phyloP scores from a whole-genome alignment of 2,888 invertebrate genomes.

The Cylloceria caligata region DNA sequence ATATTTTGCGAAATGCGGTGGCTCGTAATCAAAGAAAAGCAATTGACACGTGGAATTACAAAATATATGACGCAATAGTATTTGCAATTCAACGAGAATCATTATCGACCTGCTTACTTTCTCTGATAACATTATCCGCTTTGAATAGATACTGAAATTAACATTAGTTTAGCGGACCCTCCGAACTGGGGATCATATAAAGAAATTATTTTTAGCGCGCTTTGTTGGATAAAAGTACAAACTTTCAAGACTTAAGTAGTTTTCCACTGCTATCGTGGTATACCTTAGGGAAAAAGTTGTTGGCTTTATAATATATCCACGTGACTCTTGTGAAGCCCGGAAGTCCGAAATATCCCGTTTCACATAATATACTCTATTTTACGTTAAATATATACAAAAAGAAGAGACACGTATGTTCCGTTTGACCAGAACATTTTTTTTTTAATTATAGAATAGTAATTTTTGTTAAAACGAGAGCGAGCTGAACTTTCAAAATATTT shows the following conservation, averaged over 20 bases:
- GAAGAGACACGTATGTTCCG: too few species aligned
- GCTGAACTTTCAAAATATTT: too few species aligned
- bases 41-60: slow-evolving; percentile 5
- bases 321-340: not conserved
- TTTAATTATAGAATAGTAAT: too few species aligned
- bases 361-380: not conserved
- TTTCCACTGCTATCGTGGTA: not conserved
- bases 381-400: too few species aligned
- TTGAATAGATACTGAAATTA: slow-evolving; percentile 41
- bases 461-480: too few species aligned
- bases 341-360: not conserved
- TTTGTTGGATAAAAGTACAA: not conserved
- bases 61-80: slow-evolving; percentile 22
- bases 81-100: slow-evolving; percentile 29
- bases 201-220: not conserved
- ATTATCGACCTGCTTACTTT: slow-evolving; percentile 23
- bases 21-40: not conserved
- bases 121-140: slow-evolving; percentile 41
- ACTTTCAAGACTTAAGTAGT: not conserved
- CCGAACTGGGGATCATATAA: not conserved
- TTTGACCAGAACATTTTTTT: too few species aligned
- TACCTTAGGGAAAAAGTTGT: not conserved
- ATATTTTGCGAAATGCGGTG: not conserved
- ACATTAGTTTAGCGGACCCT: slow-evolving; percentile 2
- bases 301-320: slow-evolving; percentile 4